A percentile compares a stretch with the other conserved stretches of the same genome.
Evolutionary conservation across 30 jellyfish, hydroid and myxozoan genomes (phyloP).

Genomic region (Euphysa ruthae): DNA sequence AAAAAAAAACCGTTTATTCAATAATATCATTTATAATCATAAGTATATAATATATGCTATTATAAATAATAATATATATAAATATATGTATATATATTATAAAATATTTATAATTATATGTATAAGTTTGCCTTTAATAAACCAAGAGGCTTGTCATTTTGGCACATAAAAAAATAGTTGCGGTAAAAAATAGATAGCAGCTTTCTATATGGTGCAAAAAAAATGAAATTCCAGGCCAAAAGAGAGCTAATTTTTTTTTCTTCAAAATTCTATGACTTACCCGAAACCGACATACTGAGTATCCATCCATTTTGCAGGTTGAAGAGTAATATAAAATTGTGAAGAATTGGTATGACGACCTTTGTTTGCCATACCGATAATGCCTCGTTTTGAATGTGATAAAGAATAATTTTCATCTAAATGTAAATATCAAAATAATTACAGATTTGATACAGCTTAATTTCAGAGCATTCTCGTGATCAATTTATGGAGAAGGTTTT

Average conservation of each 20-base stretch:
- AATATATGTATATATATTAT: no score
- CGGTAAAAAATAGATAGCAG: no score
- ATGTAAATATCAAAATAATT: not conserved
- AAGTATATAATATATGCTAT: not conserved
- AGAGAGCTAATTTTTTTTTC: no score
- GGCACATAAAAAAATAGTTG: no score
- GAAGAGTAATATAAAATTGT: constrained; percentile 67
- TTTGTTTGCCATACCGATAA: constrained; percentile 90
- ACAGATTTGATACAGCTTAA: no score
- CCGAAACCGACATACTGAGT: constrained; percentile 86
- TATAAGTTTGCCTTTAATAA: no score
- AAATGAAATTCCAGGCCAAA: no score
- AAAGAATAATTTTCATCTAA: constrained; percentile 79
- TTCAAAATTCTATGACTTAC: constrained; percentile 34
- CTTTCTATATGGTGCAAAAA: not conserved
- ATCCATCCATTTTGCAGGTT: constrained; percentile 93
- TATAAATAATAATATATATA: no score
- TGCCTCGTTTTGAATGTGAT: constrained; percentile 66
- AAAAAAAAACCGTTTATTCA: constrained; percentile 17
- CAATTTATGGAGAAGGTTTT: no score
- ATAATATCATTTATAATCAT: constrained; percentile 19
- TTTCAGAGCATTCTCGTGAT: no score
- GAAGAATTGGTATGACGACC: constrained; percentile 89
- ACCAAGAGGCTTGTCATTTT: no score
- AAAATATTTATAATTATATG: no score